These are phyloP conservation scores for Clusia tigrina DNA, from an alignment of 2,888 invertebrate genomes.

Conservation along the genomic window DNA sequence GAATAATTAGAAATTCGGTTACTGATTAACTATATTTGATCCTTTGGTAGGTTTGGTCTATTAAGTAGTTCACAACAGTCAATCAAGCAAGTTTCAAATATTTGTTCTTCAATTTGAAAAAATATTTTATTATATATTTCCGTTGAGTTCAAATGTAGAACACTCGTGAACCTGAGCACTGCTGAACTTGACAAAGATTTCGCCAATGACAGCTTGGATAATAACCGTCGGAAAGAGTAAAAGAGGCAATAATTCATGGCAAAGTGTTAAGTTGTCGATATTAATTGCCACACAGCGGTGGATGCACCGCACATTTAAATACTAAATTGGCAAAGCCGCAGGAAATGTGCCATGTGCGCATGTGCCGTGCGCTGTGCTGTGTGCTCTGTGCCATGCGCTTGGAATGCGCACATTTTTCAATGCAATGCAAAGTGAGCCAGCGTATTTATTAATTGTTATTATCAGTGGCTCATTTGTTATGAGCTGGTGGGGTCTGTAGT, in stretches of 20 bases:
- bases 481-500: no score
- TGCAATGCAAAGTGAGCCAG: slow-evolving; percentile 1
- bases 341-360: slow-evolving; percentile 34
- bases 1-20: no score
- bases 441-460: slow-evolving; percentile 47
- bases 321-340: slow-evolving; percentile 32
- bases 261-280: slow-evolving; percentile 61
- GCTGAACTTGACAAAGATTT: background rate
- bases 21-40: no score
- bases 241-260: slow-evolving; percentile 55
- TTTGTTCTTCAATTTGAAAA: no score
- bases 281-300: slow-evolving; percentile 51
- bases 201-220: slow-evolving; percentile 39
- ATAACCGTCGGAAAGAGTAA: slow-evolving; percentile 51
- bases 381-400: no score
- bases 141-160: no score
- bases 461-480: slow-evolving; percentile 53
- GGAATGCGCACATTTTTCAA: slow-evolving; percentile 26
- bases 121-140: no score
- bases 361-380: slow-evolving; percentile 31
- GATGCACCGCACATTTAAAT: slow-evolving; percentile 19
- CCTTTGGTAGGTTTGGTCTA: no score
- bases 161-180: no score
- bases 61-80: no score
- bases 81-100: no score